phyloP scores from a whole-genome alignment of 2,888 invertebrate species.

The Acleris holmiana region DNA sequence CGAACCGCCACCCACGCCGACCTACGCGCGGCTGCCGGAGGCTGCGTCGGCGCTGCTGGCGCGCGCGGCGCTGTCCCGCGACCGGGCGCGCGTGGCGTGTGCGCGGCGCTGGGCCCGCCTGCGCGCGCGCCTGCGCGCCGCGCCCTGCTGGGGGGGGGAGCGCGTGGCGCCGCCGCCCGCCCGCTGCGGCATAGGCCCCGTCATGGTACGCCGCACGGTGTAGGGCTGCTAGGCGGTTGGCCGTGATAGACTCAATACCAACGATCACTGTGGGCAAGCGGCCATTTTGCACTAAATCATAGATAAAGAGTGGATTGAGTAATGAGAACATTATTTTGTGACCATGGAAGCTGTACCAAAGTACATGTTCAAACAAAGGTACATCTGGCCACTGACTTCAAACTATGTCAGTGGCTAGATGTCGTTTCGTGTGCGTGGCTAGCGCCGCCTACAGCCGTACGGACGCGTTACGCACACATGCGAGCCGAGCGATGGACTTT shows the following conservation, averaged over 20 bases:
- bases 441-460: no score
- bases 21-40: constrained; percentile 65
- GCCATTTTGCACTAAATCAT: not conserved
- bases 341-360: no score
- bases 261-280: not conserved
- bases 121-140: constrained; percentile 62
- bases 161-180: constrained; percentile 61
- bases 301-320: not conserved
- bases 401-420: no score
- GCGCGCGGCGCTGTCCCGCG: constrained; percentile 48
- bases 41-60: constrained; percentile 59
- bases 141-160: constrained; percentile 42
- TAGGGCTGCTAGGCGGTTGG: constrained; percentile 41
- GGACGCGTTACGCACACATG: no score
- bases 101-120: constrained; percentile 56
- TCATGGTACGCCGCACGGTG: constrained; percentile 68
- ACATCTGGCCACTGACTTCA: no score
- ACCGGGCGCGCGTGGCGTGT: constrained; percentile 54
- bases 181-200: constrained; percentile 50
- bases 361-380: no score
- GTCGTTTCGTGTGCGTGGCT: no score
- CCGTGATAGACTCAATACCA: not conserved
- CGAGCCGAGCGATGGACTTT: no score
- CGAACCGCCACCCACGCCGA: constrained; percentile 63
- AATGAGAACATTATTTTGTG: no score